Conservation (phyloP, 2,797 vertebrate genomes). For the Chloroceryle amazona region DNA sequence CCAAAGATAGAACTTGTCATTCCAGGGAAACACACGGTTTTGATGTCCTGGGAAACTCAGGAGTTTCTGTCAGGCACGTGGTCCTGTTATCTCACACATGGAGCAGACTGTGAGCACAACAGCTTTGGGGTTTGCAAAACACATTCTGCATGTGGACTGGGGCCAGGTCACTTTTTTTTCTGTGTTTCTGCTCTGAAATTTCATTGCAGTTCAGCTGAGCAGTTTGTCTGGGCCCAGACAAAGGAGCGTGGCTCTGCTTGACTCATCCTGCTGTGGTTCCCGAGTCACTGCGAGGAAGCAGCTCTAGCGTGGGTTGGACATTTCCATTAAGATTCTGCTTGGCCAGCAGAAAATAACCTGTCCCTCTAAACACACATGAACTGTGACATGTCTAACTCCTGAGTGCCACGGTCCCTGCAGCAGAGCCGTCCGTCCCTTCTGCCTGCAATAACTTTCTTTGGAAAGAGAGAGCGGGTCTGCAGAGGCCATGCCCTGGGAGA, state of each 20-base stretch:
- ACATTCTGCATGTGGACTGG: accelerated
- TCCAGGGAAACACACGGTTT: neutral
- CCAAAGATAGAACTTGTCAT: slow-evolving; percentile 27
- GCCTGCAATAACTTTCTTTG: neutral
- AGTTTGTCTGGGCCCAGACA: neutral
- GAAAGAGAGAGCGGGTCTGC: neutral
- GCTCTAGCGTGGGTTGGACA: accelerated
- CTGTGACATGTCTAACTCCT: accelerated
- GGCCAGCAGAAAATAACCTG: neutral
- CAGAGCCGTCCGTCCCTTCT: neutral
- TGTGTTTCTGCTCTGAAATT: neutral
- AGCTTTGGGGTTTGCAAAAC: neutral
- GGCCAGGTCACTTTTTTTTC: neutral
- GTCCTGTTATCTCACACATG: neutral
- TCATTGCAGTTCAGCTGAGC: neutral
- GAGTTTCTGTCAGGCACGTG: neutral
- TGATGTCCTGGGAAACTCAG: slow-evolving; percentile 2
- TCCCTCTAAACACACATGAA: accelerated
- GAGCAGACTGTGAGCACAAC: neutral
- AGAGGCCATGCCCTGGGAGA: neutral
- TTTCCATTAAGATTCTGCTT: neutral
- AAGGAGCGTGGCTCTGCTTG: neutral
- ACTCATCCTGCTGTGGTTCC: neutral
- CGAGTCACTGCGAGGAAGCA: neutral
- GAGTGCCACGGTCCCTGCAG: neutral